Conservation (phyloP, 2,888 invertebrate species). For the Tiliacea aurago region DNA sequence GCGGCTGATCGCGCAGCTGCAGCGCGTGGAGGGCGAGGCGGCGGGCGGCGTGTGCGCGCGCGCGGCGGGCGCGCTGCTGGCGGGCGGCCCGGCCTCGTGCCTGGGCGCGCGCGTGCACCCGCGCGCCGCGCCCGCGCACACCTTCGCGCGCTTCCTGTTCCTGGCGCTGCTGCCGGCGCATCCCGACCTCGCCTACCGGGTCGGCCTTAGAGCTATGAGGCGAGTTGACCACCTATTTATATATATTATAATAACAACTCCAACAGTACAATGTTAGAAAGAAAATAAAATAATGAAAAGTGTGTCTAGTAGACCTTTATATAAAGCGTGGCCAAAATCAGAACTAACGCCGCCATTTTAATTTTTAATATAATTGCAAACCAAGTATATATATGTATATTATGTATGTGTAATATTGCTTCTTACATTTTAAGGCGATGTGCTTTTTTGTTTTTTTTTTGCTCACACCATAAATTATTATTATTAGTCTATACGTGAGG, state of each 20-base stretch:
- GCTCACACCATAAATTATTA: no score
- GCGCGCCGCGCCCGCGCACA: conserved; percentile 96
- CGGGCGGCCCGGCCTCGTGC: conserved; percentile 94
- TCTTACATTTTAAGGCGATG: no score
- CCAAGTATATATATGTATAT: no score
- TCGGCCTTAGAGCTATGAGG: conserved; percentile 94
- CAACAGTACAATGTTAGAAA: no score
- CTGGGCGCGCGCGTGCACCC: conserved; percentile 94
- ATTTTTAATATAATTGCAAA: no score
- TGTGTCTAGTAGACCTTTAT: no score
- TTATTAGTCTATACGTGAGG: no score
- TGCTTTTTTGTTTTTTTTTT: no score
- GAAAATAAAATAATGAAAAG: no score
- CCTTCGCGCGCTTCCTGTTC: conserved; percentile 95
- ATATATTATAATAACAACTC: background rate
- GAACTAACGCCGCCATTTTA: no score
- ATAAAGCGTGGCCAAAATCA: no score
- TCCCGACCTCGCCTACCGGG: conserved; percentile 94
- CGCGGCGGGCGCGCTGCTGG: conserved; percentile 93
- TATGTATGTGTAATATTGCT: no score
- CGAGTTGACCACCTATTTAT: conserved; percentile 38
- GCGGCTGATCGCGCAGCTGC: conserved; percentile 93
- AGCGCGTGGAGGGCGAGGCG: conserved; percentile 94
- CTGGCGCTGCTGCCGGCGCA: conserved; percentile 94
- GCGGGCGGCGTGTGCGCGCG: conserved; percentile 92